Percentiles rank a stretch among this genome's conserved stretches.
phyloP scores from a whole-genome alignment of 2,888 invertebrate species.

The Gibbula magus region DNA sequence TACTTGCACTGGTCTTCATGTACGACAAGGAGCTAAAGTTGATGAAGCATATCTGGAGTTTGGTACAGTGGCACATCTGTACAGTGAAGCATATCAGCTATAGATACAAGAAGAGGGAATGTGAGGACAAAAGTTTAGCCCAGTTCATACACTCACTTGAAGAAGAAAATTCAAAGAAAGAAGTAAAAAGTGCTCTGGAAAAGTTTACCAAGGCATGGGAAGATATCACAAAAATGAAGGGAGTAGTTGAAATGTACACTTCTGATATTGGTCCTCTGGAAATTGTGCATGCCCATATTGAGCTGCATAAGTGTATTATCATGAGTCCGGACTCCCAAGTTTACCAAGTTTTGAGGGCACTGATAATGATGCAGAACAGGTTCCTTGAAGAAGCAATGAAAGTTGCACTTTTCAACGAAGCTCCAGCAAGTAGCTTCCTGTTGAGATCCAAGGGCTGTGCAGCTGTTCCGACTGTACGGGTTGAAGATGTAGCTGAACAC shows the following conservation, averaged over 20 bases:
- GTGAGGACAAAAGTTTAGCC: neutral
- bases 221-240: neutral
- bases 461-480: neutral
- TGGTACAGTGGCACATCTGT: neutral
- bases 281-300: neutral
- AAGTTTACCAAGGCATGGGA: neutral
- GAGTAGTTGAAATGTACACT: neutral
- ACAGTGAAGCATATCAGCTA: slow-evolving; percentile 5
- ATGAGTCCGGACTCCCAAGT: neutral
- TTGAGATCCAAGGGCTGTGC: neutral
- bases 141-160: neutral
- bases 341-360: neutral
- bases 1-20: neutral
- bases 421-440: neutral
- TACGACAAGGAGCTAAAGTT: neutral
- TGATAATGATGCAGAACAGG: neutral
- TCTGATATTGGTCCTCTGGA: neutral
- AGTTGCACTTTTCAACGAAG: neutral
- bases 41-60: neutral
- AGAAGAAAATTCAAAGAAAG: neutral
- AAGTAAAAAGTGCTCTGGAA: neutral
- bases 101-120: neutral
- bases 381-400: neutral
- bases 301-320: neutral
- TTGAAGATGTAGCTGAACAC: neutral